phyloP scores from a whole-genome alignment of 2,888 invertebrate species.

The Tetanocera ferruginea region DNA sequence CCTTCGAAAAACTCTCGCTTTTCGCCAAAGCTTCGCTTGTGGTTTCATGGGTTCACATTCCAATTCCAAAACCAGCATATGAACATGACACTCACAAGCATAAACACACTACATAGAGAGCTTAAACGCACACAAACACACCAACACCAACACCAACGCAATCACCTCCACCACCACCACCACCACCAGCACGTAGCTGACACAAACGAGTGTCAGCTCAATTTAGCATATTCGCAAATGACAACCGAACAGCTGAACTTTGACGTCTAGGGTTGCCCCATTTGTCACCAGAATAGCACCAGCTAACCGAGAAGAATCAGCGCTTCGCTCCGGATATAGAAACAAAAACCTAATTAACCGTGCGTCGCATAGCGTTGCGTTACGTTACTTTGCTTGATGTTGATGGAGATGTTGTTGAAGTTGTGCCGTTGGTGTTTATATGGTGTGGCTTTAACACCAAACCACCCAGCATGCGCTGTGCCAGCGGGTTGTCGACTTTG shows the following conservation, averaged over 20 bases:
- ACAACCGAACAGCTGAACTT: slow-evolving; percentile 37
- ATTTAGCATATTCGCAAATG: slow-evolving; percentile 32
- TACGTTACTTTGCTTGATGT: no score
- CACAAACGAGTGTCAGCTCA: slow-evolving; percentile 27
- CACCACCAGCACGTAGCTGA: not conserved
- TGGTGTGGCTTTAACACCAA: not conserved
- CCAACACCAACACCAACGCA: not conserved
- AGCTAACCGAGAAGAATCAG: not conserved
- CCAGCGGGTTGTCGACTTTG: no score
- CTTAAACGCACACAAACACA: not conserved
- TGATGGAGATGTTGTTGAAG: not conserved
- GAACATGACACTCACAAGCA: not conserved
- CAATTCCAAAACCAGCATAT: not conserved
- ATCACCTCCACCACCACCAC: not conserved
- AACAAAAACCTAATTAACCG: not conserved
- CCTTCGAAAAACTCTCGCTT: no score
- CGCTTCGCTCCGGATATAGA: not conserved
- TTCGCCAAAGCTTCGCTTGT: no score
- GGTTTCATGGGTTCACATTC: not conserved
- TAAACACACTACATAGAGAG: not conserved
- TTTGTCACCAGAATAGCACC: not conserved
- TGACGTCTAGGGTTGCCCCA: slow-evolving; percentile 5
- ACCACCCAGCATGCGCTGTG: no score
- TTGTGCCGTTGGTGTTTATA: not conserved
- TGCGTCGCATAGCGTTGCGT: not conserved